Percentiles rank a stretch among this genome's conserved stretches.
Conservation (phyloP, 2,113 vertebrate species). For the Odontesthes bonariensis region DNA sequence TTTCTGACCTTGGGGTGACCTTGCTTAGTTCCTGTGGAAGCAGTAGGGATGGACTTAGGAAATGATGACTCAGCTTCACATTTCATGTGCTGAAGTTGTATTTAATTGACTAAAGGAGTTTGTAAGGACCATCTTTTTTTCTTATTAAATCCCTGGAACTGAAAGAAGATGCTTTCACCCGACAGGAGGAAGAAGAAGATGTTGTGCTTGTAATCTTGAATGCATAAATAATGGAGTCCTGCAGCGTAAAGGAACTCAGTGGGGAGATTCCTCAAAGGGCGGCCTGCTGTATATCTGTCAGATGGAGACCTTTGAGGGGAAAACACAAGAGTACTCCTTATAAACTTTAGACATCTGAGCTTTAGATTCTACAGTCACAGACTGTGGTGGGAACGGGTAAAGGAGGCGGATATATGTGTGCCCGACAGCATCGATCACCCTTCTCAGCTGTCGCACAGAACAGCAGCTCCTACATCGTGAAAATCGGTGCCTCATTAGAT, state of each 20-base stretch:
- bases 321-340: constrained; percentile 34
- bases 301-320: constrained; percentile 23
- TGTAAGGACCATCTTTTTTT: no score
- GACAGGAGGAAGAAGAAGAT: no score
- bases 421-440: constrained; percentile 23
- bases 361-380: constrained; percentile 24
- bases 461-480: no score
- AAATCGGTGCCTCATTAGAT: background rate
- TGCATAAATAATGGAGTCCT: background rate
- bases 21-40: no score
- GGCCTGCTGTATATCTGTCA: constrained; percentile 45
- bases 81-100: no score
- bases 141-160: no score
- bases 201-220: background rate
- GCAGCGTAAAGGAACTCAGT: constrained; percentile 40
- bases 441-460: no score
- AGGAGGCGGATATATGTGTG: constrained; percentile 9
- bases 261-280: constrained; percentile 32
- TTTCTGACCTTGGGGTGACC: no score
- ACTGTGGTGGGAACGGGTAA: background rate
- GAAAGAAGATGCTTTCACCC: no score
- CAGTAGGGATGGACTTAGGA: no score
- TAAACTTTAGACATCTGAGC: constrained; percentile 31
- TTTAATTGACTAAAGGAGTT: no score
- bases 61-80: no score